Conservation (phyloP, 2,888 invertebrate genomes). For the Galerucella nymphaeae region DNA sequence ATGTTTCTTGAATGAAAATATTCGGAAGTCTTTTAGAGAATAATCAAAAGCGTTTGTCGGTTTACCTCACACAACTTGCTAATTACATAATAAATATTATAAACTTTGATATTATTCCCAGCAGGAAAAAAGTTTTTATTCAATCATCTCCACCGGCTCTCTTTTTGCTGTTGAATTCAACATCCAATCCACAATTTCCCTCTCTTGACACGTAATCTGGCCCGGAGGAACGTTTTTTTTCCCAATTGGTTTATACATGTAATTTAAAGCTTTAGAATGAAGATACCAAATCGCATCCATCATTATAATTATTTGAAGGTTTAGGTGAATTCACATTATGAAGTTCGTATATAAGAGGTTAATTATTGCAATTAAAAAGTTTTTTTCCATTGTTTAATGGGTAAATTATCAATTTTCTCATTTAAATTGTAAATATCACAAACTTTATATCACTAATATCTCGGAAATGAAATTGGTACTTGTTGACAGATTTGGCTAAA, state of each 20-base stretch:
- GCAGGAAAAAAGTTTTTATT: conserved; percentile 12
- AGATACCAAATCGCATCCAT: neutral
- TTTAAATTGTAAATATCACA: no score
- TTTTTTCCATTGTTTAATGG: neutral
- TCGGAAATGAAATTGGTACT: no score
- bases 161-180: conserved; percentile 5
- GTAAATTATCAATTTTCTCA: no score
- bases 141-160: neutral
- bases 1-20: no score
- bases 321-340: neutral
- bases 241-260: neutral
- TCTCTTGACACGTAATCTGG: conserved; percentile 12
- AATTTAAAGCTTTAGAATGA: conserved; percentile 1
- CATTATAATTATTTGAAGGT: neutral
- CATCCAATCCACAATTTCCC: conserved; percentile 14
- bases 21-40: no score
- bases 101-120: conserved; percentile 7
- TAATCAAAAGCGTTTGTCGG: no score
- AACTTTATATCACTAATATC: no score
- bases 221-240: conserved; percentile 17
- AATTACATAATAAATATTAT: conserved; percentile 16
- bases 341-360: neutral
- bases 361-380: neutral
- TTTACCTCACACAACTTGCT: neutral
- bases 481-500: no score